A percentile compares a stretch with the other conserved stretches of the same genome.
These are phyloP conservation scores for Elysia chlorotica DNA, from an alignment of 1,140 invertebrate genomes.

Conservation along the genomic window DNA sequence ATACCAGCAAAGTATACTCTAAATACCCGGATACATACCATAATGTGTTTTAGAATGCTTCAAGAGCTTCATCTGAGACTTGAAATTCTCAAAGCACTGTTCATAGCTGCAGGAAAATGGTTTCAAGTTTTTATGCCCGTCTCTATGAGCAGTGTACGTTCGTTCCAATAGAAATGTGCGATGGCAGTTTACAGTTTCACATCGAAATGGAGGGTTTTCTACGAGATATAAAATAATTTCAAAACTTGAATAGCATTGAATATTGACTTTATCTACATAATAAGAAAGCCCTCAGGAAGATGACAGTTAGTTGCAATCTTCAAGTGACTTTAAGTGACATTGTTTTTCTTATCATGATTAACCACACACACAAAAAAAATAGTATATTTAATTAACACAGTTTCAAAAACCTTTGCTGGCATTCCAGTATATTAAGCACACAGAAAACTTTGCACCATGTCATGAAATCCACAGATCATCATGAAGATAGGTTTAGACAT, in stretches of 20 bases:
- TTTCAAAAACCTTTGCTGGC: too few species aligned
- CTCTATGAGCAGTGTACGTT: background rate
- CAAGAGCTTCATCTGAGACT: constrained; percentile 5
- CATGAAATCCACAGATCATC: too few species aligned
- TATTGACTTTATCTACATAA: background rate
- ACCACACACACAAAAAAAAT: too few species aligned
- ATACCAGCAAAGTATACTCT: background rate
- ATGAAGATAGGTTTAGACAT: too few species aligned
- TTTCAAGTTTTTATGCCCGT: constrained; percentile 2
- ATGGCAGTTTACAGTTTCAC: constrained; percentile 11
- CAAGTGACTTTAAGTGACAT: background rate
- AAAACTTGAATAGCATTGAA: background rate
- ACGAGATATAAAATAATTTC: background rate
- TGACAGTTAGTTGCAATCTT: background rate
- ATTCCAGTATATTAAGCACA: too few species aligned
- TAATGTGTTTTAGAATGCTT: constrained; percentile 16
- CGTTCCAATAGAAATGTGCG: constrained; percentile 9
- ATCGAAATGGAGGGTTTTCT: constrained; percentile 17
- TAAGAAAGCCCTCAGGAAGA: background rate
- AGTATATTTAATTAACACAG: too few species aligned
- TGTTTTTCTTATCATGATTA: too few species aligned
- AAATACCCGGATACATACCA: background rate
- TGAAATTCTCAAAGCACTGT: constrained; percentile 5
- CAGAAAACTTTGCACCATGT: too few species aligned
- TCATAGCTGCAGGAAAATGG: constrained; percentile 13